A percentile compares a stretch with the other conserved stretches of the same genome.
These are phyloP conservation scores for Melanotaenia pygmaea DNA, from an alignment of 2,797 vertebrate genomes.

Conservation along the genomic window DNA sequence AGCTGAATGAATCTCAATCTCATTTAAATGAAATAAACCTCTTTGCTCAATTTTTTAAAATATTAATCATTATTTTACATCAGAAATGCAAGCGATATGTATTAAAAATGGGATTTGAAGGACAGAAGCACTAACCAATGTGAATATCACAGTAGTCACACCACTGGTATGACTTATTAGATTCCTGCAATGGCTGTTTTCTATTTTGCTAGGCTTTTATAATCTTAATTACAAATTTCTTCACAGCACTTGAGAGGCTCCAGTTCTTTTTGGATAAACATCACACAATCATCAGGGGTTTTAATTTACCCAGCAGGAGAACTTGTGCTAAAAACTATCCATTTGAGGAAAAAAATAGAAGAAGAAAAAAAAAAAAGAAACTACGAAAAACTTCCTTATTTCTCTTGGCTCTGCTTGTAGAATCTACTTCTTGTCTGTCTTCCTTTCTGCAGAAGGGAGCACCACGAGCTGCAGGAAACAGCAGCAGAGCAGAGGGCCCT, in stretches of 20 bases:
- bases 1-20: slow-evolving; percentile 32
- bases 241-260: slow-evolving; percentile 53
- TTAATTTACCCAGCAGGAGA: slow-evolving; percentile 70
- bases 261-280: slow-evolving; percentile 73
- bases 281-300: slow-evolving; percentile 59
- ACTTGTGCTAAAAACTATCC: slow-evolving; percentile 61
- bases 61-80: slow-evolving; percentile 51
- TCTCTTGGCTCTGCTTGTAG: slow-evolving; percentile 11
- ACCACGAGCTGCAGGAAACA: slow-evolving; percentile 26
- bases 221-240: slow-evolving; percentile 72
- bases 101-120: slow-evolving; percentile 35
- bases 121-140: slow-evolving; percentile 25
- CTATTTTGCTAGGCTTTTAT: slow-evolving; percentile 63
- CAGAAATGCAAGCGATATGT: slow-evolving; percentile 25
- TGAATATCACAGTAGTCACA: slow-evolving; percentile 29
- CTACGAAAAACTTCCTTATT: slow-evolving; percentile 41
- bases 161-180: slow-evolving; percentile 26
- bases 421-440: slow-evolving; percentile 4
- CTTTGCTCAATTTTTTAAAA: slow-evolving; percentile 47
- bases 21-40: slow-evolving; percentile 45
- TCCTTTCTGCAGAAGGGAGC: slow-evolving; percentile 17
- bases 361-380: slow-evolving; percentile 26
- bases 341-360: slow-evolving; percentile 12
- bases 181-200: slow-evolving; percentile 37
- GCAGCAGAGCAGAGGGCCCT: slow-evolving; percentile 35